Percentiles rank a stretch among this genome's conserved stretches.
Conservation (phyloP, 92 coral and sea anemone genomes). For the Actinostola sp. region DNA sequence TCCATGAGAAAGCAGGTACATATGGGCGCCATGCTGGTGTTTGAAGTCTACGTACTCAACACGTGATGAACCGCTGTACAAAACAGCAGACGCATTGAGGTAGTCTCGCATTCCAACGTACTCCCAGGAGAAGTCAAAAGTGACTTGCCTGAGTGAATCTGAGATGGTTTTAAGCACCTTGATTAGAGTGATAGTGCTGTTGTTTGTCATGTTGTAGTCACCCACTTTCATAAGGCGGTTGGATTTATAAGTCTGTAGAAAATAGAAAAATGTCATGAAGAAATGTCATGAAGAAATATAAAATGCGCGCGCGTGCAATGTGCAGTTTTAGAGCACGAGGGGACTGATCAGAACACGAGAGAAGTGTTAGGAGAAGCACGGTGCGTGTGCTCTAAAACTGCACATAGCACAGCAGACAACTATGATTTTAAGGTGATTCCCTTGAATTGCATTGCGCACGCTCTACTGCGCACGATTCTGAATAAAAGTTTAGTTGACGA, state of each 20-base stretch:
- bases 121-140: constrained; percentile 42
- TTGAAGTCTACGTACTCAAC: constrained; percentile 34
- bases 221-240: constrained; percentile 18
- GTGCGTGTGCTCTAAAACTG: too few species aligned
- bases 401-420: too few species aligned
- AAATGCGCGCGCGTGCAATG: too few species aligned
- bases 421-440: too few species aligned
- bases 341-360: too few species aligned
- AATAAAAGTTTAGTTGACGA: too few species aligned
- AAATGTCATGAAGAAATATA: neutral
- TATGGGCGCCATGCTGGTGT: neutral
- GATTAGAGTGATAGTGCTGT: constrained; percentile 31
- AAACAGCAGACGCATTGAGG: constrained; percentile 32
- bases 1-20: neutral
- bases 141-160: constrained; percentile 21
- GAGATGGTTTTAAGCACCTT: constrained; percentile 35
- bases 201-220: constrained; percentile 22
- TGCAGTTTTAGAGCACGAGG: too few species aligned
- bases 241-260: constrained; percentile 23
- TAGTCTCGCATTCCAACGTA: constrained; percentile 28
- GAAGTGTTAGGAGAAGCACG: too few species aligned
- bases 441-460: too few species aligned
- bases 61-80: constrained; percentile 23
- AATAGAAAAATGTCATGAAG: neutral
- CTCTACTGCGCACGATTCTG: too few species aligned